Base-by-base conservation (phyloP, 2,888 invertebrate species). In the Scrobipalpa atriplicella region DNA sequence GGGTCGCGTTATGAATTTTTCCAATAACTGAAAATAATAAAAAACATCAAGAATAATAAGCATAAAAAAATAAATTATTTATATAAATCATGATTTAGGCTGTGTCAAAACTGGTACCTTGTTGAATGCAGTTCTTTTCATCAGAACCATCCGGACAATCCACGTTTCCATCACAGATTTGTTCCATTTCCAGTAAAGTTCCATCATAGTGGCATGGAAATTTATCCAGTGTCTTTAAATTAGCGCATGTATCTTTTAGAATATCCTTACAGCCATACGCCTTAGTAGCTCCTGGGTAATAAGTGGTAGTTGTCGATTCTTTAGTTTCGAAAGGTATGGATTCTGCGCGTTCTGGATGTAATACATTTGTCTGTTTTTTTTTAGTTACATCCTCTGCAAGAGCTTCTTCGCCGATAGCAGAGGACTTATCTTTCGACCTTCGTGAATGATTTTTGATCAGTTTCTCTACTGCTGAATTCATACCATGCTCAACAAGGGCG, bases 121-220 rank as follows among this genome's bases (percentile, higher is more conserved):
- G 79, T 66, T 71, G 66, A 52, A 73, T 70, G 73, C 89, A 90
- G 67, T 84, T 72, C 38, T 67, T 71, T 80, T 91, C 91, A 70
- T 91, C 90, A 2, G 84, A 78, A 69, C 71, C 73, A 69, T 85
- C 83, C 1, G 70, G 56, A 62, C 91, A 91, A 62, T 90, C 85
- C 38, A 67, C 52, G 0, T 72, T 69, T 41, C 84, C 85, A 70
- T 91, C 78, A 68, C 90, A 91, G 29, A 91, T 71, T 67, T 83
- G 79, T 64, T 77, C 74, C 58, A 89, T 69, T 8, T 77, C 67
- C 47, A 88, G 63, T 51, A 66, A 69, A 41, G 65, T 73, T 61
- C 78, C 75, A 41, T 77, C 80, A 63, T 76, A 73, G 10, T 67
- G 68, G 73, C 90, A 91, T 41, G 71, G 68, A 47, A 86, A 73